Percentiles rank a stretch among this genome's conserved stretches.
Conservation (phyloP, 2,797 vertebrate species). For the Gallirallus australis region DNA sequence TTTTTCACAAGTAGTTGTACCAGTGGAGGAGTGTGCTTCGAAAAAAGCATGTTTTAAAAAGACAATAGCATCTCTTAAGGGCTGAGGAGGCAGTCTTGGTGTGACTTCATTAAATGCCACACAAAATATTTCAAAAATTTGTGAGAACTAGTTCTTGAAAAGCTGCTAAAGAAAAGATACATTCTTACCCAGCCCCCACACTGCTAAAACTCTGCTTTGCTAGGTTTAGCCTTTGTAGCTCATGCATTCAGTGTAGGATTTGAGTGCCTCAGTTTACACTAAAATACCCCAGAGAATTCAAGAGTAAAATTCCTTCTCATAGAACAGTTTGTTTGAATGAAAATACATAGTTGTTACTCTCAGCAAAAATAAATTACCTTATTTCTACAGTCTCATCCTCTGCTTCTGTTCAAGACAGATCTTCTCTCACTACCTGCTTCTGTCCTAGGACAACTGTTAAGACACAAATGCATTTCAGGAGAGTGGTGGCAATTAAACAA, state of each 20-base stretch:
- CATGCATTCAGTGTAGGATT: conserved; percentile 26
- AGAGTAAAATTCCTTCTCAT: not conserved
- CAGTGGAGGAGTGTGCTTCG: not conserved
- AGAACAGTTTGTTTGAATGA: not conserved
- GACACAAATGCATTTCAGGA: not conserved
- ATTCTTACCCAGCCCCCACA: conserved; percentile 73
- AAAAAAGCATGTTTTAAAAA: not conserved
- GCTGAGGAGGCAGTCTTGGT: conserved; percentile 2
- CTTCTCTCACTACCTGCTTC: not conserved
- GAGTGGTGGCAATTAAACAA: not conserved
- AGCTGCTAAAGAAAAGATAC: conserved; percentile 65
- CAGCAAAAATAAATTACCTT: not conserved
- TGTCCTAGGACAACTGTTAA: not conserved
- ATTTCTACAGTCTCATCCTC: not conserved
- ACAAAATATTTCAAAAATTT: conserved; percentile 74
- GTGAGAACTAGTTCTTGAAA: conserved; percentile 66
- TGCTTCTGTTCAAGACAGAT: not conserved
- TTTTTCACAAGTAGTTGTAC: not conserved
- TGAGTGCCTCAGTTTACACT: conserved; percentile 22
- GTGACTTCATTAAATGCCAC: conserved; percentile 51
- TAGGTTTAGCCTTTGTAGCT: conserved; percentile 41
- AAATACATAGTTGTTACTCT: not conserved
- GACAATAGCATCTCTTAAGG: conserved; percentile 44
- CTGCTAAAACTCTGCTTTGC: conserved; percentile 4
- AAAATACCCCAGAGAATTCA: conserved; percentile 33